Base-by-base conservation (phyloP, 2,888 invertebrate species). In the Azorinus chamasolen region DNA sequence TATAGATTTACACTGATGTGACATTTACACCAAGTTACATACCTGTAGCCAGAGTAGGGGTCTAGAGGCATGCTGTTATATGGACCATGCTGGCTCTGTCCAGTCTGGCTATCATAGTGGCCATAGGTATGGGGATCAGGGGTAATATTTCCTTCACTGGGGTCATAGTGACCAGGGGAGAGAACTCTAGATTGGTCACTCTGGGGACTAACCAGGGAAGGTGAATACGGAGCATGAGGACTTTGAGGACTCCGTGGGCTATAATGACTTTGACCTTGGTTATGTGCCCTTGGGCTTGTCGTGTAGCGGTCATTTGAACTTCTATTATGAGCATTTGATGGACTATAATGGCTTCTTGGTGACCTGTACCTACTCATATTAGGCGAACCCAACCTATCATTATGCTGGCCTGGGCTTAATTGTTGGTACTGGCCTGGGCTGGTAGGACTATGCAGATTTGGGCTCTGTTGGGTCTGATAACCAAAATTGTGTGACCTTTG, bases 51-150 rank as follows among this genome's bases (percentile, higher is more conserved):
- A 41, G 63, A 46, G 58, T 71, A 71, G n/a, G 53, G 59, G 65
- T 72, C 68, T 48, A 58, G 51, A 25, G 72, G 57, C 78, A 68
- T 75, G 75, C 75, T 69, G 69, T 75, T 75, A 75, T 63, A 24
- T 24, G 48, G 55, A 57, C 50, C 74, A 68, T 61, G 68, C 63
- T 55, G 55, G 5, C 51, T 51, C 27, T 20, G 57, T 65, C 59
- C 71, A 72, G 62, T 58, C 62, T 71, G 62, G 57, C 64, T 54
- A 37, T 59, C 66, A 70, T 64, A 46, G n/a, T 22, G 54, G 41
- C 50, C 65, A 54, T 61, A 54, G 20, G 37, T 45, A 8, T 4
- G 32, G 32, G 32, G 32, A 10, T 32, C 4, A 32, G 32, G 10
- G 32, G 32, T 32, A 10, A 6, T 4, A 10, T 10, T 10, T 6